Evolutionary conservation across 1,140 invertebrate species (phyloP).

Genomic region (Ooceraea biroi): DNA sequence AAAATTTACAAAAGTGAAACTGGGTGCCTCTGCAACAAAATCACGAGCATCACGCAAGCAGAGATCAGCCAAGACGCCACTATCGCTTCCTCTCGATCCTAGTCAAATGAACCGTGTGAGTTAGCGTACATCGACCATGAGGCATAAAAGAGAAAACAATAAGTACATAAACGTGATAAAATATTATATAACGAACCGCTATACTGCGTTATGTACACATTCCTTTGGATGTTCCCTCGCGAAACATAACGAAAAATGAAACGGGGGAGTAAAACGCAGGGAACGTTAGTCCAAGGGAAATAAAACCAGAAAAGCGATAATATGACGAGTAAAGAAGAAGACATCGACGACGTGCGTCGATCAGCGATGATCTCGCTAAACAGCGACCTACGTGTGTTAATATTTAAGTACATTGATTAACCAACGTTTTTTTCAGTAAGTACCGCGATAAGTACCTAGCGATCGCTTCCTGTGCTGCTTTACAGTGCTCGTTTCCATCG

Average conservation of each 20-base stretch:
- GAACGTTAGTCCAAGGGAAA: constrained; percentile 25
- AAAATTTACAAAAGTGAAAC: constrained; percentile 33
- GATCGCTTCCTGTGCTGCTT: constrained; percentile 53
- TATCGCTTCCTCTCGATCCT: constrained; percentile 34
- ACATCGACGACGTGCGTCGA: constrained; percentile 20
- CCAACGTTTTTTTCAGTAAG: constrained; percentile 59
- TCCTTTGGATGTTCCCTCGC: not conserved
- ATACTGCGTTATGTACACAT: constrained; percentile 48
- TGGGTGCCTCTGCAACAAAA: not conserved
- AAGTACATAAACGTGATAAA: constrained; percentile 66
- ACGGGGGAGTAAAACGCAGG: not conserved
- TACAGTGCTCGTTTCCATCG: constrained; percentile 42
- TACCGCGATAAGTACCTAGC: constrained; percentile 62
- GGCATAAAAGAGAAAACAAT: constrained; percentile 63
- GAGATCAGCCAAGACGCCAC: constrained; percentile 34
- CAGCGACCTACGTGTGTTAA: constrained; percentile 62
- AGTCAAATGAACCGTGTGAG: constrained; percentile 45
- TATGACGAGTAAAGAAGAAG: constrained; percentile 3
- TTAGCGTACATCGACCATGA: constrained; percentile 50
- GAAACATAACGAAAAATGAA: not conserved
- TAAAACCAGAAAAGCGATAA: constrained; percentile 28
- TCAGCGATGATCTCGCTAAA: constrained; percentile 35
- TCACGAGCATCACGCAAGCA: not conserved
- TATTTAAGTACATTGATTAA: constrained; percentile 76
- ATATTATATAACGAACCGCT: constrained; percentile 53